Evolutionary conservation across 2,888 invertebrate genomes (phyloP), one percentile per base, ranked within the genome.

Genomic region (Rhamphomyia laevipes): DNA sequence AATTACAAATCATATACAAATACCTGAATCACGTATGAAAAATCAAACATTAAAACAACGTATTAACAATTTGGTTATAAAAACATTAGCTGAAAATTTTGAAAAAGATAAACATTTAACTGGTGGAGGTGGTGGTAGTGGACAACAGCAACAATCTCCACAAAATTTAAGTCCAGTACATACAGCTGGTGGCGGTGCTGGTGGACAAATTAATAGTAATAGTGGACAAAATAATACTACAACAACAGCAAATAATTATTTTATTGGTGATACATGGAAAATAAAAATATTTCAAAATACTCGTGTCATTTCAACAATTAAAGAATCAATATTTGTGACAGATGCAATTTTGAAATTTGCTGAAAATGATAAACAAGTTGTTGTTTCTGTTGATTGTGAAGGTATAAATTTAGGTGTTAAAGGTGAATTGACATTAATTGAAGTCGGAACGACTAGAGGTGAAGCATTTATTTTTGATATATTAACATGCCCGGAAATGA

Each of bases 351-450:
- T 84, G 65, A 75, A 77, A 56, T 74, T 76, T 49, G 59, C 63
- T 13, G 72, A 72, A 52, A 63, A 63, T 50, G 65, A 66, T 45
- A 63, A 72, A 47, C 76, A 76, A 58, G 77, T 78, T 47, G 80
- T 83, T 51, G 76, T 94, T 18, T 88, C 90, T 0, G 80, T 94
- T 61, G 94, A 94, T 66, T 91, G 91, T 60, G 94, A 95, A 73
- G 92, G 94, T 15, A 87, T 94, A 47, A 93, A 92, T 70, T 74
- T 94, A 52, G 94, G 94, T 18, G 74, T 84, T 2, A 90, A 89
- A 65, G 93, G 93, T 16, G 86, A 88, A 58, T 74, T 94, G 52
- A 92, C 93, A 3, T 71, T 94, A 45, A 79, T 93, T 64, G 88
- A 89, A 67, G 80, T 90, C 58, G 91, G 88, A 13, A 87, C 89